Evolutionary conservation across 2,113 vertebrate species (phyloP), one percentile per base, ranked within the genome.

Genomic region (Leiothrix lutea): DNA sequence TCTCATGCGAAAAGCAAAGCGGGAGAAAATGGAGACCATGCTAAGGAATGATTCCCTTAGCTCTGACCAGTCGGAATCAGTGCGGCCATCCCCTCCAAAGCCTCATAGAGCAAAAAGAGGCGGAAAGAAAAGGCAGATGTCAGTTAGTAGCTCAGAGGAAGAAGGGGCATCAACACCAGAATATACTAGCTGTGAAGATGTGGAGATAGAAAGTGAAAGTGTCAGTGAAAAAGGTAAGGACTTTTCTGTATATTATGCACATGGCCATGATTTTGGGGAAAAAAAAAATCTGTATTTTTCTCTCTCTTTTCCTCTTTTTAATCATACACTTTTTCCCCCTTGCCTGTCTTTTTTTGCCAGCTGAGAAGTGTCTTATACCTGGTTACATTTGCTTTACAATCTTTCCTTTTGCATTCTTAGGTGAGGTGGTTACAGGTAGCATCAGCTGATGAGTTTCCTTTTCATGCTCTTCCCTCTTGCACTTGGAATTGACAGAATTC

Each of bases 161-260:
- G 99, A 99, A 98, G 99, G 99, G 88, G 99, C 99, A 95, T 99
- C 99, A 91, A 99, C 99, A 89, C 99, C 99, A 36, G 99, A 99
- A 98, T 99, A 99, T 98, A 99, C 99, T 96, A 99, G 99, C 98
- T 99, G 99, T 97, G 99, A 99, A 98, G 99, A 99, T 96, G 98
- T 99, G 97, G 99, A 99, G 98, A 99, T 99, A 96, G 99, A 99
- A 98, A 99, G 99, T 95, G 98, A 98, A 98, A 98, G 98, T 96
- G 98, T 99, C 96, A 99, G 99, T 96, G 99, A 99, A 98, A 99
- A 99, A 98, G 99, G 99, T 99, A 98, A 98, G 98, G 97, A 94
- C 50, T 74, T 84, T 93, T 94, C 88, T 92, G 80, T 96, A 83
- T 94, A 94, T 86, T 97, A 83, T 96, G 77, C 83, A 89, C 80